A percentile compares a stretch with the other conserved stretches of the same genome.
Conservation (phyloP, 2,113 vertebrate genomes). For the Chamaetylas fuelleborni region DNA sequence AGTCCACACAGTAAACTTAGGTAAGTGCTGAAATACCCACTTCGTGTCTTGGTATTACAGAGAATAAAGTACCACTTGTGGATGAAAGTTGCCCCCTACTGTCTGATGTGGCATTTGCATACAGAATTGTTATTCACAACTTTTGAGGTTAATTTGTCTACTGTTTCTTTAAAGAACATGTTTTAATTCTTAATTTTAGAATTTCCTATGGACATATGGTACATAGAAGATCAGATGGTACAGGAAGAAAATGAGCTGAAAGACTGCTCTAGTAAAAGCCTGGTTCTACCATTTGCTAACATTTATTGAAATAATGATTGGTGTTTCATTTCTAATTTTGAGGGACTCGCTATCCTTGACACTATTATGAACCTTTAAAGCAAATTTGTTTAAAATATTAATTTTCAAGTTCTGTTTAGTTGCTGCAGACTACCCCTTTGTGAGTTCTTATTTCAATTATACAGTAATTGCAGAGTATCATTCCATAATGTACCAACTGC, state of each 20-base stretch:
- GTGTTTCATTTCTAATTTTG: not conserved
- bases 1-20: not conserved
- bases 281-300: not conserved
- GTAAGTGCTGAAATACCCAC: not conserved
- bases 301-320: not conserved
- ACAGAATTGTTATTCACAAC: not conserved
- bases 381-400: not conserved
- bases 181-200: not conserved
- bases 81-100: slow-evolving; percentile 64
- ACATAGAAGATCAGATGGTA: not conserved
- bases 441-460: not conserved
- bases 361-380: not conserved
- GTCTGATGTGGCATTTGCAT: not conserved
- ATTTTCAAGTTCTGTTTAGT: not conserved
- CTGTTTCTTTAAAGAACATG: not conserved
- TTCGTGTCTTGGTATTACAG: not conserved
- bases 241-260: not conserved
- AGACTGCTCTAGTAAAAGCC: not conserved
- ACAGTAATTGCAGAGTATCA: not conserved
- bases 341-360: not conserved
- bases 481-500: not conserved
- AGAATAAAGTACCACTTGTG: not conserved
- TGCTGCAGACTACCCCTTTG: not conserved
- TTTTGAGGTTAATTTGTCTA: not conserved
- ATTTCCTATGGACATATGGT: not conserved